phyloP scores from a whole-genome alignment of 2,797 vertebrate species.

The Bucorvus abyssinicus region DNA sequence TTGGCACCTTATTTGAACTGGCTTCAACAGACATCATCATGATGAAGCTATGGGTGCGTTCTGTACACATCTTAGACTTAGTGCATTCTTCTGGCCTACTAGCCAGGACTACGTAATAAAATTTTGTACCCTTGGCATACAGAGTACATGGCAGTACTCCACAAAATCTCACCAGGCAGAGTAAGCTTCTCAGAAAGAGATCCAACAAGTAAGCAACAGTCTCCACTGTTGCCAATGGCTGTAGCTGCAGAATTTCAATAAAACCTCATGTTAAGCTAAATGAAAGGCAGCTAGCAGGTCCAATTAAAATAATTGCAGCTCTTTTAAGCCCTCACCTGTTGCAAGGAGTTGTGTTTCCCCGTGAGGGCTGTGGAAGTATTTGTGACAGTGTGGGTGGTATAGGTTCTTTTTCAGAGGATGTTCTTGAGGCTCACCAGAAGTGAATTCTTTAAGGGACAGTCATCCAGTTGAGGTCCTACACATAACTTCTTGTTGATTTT shows the following conservation, averaged over 20 bases:
- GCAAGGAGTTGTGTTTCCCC: background rate
- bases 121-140: background rate
- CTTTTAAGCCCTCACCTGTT: background rate
- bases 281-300: constrained; percentile 15
- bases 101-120: background rate
- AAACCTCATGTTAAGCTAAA: constrained; percentile 5
- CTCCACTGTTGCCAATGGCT: background rate
- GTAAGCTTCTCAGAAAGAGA: background rate
- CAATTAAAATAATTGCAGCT: constrained; percentile 11
- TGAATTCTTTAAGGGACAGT: background rate
- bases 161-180: background rate
- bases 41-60: background rate
- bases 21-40: background rate
- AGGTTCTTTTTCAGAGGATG: background rate
- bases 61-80: background rate
- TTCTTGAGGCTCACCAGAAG: background rate
- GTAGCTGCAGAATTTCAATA: background rate
- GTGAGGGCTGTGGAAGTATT: background rate
- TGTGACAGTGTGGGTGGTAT: background rate
- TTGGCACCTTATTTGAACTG: background rate
- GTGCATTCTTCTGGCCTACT: background rate
- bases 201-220: background rate
- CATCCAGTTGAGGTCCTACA: background rate
- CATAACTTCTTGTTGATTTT: background rate
- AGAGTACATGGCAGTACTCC: background rate